Evolutionary conservation across 2,888 invertebrate genomes (phyloP), one percentile per base, ranked within the genome.

Genomic region (Graphium colonna): DNA sequence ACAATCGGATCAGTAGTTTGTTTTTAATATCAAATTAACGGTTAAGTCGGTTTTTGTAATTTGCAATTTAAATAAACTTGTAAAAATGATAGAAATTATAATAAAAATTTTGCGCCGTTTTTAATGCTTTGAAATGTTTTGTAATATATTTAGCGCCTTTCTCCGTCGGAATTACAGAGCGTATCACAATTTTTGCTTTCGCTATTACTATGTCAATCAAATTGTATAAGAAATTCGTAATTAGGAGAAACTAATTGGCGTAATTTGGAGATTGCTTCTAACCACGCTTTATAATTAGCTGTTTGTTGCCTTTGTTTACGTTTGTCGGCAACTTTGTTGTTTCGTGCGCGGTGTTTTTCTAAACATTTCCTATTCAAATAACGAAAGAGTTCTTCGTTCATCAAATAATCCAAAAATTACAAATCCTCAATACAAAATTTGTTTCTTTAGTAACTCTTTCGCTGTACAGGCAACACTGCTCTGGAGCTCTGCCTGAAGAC

Each of bases 151-250:
- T 74, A 70, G 63, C 67, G 75, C 77, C 83, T 85, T 84, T 88
- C 86, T 81, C 86, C 77, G 72, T 77, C 67, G 65, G 77, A 81
- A 77, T 79, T 77, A 79, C 73, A 78, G 75, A 79, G 78, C 85
- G 83, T 87, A 78, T 82, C 80, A 79, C 74, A 61, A 73, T 82
- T 77, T 81, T 80, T 73, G 83, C 88, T 87, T 87, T 88, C 83
- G 75, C 82, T 75, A 73, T 75, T 73, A 74, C 74, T 72, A 69
- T 79, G 75, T 79, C 82, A 83, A 82, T 82, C 80, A 77, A 73
- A 82, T 82, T 77, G 75, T 66, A 72, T 80, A 79, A 69, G 60
- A 61, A 74, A 73, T 71, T 76, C 68, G 72, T 74, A 80, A 79
- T 79, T 74, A 76, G 70, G 65, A 67, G 64, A 69, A 68, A 69